Base-by-base conservation (phyloP, 2,888 invertebrate genomes). In the Pachliopta kotzebuea region DNA sequence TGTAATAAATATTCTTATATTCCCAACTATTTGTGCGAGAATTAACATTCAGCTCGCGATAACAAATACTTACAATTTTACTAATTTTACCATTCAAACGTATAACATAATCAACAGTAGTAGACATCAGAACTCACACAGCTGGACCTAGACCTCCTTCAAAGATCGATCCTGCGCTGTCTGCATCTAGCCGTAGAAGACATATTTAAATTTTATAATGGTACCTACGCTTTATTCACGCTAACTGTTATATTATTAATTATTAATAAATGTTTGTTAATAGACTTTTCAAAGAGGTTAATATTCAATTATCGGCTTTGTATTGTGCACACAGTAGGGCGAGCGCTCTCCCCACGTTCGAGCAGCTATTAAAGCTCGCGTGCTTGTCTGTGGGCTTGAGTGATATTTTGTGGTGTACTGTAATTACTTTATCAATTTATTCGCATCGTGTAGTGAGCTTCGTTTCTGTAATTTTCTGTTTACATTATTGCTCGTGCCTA, bases 361-460 rank as follows among this genome's bases (percentile, higher is more conserved):
- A 58, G 29, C 54, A 17, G 23, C 42, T 42, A 63, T 63, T 63
- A 63, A 53, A 63, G 63, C 63, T 63, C 31, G 63, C 63, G 63
- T 63, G 63, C 57, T 42, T 31, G 56, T 58, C 57, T 58, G 58
- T 53, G 21, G 54, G 63, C 29, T 56, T 54, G 58, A 54, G 54
- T 63, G 63, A 63, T 58, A 58, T 58, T 63, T 58, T 63, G 63
- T 45, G 58, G 63, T 63, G 63, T 58, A 63, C 58, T 63, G 54
- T 63, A 63, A 63, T 63, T 63, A 58, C 63, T 63, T 58, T 63
- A 63, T 63, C 63, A 63, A 58, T 63, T 63, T 58, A 58, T n/a
- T 26, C n/a, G 62, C 53, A 52, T 20, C 52, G 29, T 18, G 45
- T 45, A 18, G 23, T 2, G n/a, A n/a, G 45, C 18, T 18, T 20